These are phyloP conservation scores for Somateria mollissima DNA, from an alignment of 2,797 vertebrate species.

Conservation along the genomic window DNA sequence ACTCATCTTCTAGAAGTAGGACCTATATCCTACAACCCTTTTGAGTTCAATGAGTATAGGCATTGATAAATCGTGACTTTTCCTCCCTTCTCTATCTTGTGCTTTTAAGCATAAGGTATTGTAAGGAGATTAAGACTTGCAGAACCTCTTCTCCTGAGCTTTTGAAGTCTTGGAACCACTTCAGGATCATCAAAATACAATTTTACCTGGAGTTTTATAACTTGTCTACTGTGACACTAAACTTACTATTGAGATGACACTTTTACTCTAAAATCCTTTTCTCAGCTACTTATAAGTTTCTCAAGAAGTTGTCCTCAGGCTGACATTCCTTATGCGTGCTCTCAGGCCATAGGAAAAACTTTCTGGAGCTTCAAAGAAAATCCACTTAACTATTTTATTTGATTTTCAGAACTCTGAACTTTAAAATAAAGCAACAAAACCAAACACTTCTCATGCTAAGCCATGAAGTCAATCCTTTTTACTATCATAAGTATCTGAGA, in stretches of 20 bases:
- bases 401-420: neutral
- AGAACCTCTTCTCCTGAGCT: neutral
- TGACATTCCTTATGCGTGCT: slow-evolving; percentile 2
- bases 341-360: neutral
- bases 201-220: slow-evolving; percentile 5
- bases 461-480: neutral
- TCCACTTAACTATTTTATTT: slow-evolving; percentile 34
- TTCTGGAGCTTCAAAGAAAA: slow-evolving; percentile 39
- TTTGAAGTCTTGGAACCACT: slow-evolving; percentile 12
- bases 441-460: neutral
- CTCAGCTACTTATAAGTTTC: neutral
- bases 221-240: neutral
- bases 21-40: neutral
- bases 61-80: neutral
- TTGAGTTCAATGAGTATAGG: neutral
- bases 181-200: slow-evolving; percentile 1
- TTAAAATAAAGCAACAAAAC: slow-evolving; percentile 16
- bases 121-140: neutral
- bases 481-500: neutral
- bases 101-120: neutral
- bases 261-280: slow-evolving; percentile 37
- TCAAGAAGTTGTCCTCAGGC: slow-evolving; percentile 5
- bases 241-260: slow-evolving; percentile 16
- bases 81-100: neutral
- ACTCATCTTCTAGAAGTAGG: neutral